Evolutionary conservation across 2,113 vertebrate species (phyloP), one percentile per base, ranked within the genome.

Genomic region (Nestor notabilis): DNA sequence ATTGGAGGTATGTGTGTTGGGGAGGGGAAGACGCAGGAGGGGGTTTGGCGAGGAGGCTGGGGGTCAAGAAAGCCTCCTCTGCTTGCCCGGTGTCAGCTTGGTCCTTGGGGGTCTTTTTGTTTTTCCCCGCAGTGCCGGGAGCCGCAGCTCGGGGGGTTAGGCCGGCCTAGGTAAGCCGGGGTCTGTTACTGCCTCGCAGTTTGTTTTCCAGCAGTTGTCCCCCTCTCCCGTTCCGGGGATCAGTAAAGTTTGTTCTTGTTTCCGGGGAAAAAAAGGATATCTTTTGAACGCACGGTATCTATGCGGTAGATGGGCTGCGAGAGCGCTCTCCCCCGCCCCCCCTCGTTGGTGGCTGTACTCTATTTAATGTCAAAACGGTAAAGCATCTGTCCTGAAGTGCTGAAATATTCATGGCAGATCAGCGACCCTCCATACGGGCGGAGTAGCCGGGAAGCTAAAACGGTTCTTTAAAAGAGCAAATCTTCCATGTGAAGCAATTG

Each of bases 391-490:
- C 81, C 82, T 97, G 96, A 95, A 91, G 74, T 93, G 95, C 68
- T 97, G 94, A 97, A 93, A 96, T 94, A 97, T 96, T 96, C 78
- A 95, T 95, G 92, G 93, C 31, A 52, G 94, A 93, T 90, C 95
- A 93, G 94, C 83, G 87, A 61, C 76, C 94, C 96, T 79, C 88
- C 79, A 31, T 33, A 18, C 68, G 17, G 65, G 71, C 87, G n/a
- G 64, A 96, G 85, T 72, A 96, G 83, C 90, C 60, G 64, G 85
- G 93, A 93, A 97, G 91, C 96, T 96, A 97, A 97, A 98, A 94
- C 94, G 91, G 84, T 90, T 94, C 93, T 89, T 97, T 95, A 95
- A 97, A 95, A 89, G 87, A 91, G 87, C 80, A 78, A 56, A 95
- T 95, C 94, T 96, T 94, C 90, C 87, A 79, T 91, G 94, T 64